Percentiles rank a stretch among this genome's conserved stretches.
Conservation (phyloP, 2,797 vertebrate genomes). For the Lepus oiostolus region DNA sequence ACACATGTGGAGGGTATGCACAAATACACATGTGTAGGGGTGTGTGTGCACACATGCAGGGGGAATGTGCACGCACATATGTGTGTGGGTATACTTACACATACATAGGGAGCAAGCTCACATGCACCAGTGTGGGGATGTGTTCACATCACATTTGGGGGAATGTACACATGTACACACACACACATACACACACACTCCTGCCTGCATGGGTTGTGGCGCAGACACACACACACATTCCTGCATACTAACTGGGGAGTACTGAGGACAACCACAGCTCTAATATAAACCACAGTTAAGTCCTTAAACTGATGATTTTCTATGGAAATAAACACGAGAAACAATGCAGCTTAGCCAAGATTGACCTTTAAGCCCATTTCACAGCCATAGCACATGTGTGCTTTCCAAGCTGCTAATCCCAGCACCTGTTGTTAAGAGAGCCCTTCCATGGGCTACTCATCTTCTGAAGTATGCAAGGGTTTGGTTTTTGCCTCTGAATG, state of each 20-base stretch:
- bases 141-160: no score
- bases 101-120: neutral
- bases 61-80: neutral
- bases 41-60: neutral
- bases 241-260: neutral
- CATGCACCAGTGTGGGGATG: no score
- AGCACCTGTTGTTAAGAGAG: neutral
- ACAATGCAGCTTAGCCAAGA: neutral
- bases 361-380: neutral
- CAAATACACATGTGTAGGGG: neutral
- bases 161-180: neutral
- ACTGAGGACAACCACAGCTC: neutral
- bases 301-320: neutral
- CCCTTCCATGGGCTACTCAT: neutral
- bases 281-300: neutral
- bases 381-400: rapidly evolving
- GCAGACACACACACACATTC: neutral
- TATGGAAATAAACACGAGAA: slow-evolving; percentile 14
- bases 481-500: neutral
- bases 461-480: neutral
- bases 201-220: neutral
- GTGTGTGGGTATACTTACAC: neutral
- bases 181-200: neutral
- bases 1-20: no score
- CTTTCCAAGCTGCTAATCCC: slow-evolving; percentile 17